A percentile compares a stretch with the other conserved stretches of the same genome.
Conservation (phyloP, 1,140 invertebrate genomes). For the Muscidifurax raptorellus region DNA sequence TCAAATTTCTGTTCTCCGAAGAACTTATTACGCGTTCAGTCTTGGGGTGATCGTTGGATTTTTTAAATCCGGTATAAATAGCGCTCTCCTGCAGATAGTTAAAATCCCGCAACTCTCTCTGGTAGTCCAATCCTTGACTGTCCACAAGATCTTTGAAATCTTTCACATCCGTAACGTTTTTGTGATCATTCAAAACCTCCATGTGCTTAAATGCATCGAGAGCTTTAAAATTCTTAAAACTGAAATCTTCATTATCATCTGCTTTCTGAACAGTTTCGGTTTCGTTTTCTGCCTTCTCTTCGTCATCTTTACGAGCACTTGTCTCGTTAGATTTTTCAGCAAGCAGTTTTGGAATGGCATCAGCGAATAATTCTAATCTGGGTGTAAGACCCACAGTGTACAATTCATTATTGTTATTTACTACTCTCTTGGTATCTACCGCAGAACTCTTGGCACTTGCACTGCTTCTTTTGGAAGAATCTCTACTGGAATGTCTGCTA, state of each 20-base stretch:
- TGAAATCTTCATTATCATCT: conserved; percentile 48
- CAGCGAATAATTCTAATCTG: conserved; percentile 70
- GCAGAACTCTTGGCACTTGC: conserved; percentile 52
- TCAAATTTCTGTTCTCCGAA: conserved; percentile 53
- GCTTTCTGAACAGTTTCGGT: conserved; percentile 47
- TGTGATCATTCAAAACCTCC: conserved; percentile 43
- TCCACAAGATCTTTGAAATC: conserved; percentile 41
- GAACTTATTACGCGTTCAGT: conserved; percentile 34
- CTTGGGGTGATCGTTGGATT: conserved; percentile 49
- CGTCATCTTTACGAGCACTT: conserved; percentile 45
- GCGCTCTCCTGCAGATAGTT: background rate
- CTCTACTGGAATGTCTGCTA: conserved; percentile 35
- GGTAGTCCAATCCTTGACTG: background rate
- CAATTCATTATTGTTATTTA: conserved; percentile 65
- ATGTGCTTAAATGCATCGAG: conserved; percentile 26
- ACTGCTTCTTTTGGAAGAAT: conserved; percentile 39
- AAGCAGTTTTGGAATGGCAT: conserved; percentile 70
- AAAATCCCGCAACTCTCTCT: conserved; percentile 19
- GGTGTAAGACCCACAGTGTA: conserved; percentile 70
- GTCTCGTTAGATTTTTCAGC: conserved; percentile 67
- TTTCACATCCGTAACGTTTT: conserved; percentile 47
- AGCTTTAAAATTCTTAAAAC: conserved; percentile 54
- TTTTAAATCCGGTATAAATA: background rate
- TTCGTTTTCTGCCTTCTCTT: conserved; percentile 41
- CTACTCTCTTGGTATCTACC: conserved; percentile 56